Conservation (phyloP, 1,140 invertebrate species). For the Solenopsis fugax region DNA sequence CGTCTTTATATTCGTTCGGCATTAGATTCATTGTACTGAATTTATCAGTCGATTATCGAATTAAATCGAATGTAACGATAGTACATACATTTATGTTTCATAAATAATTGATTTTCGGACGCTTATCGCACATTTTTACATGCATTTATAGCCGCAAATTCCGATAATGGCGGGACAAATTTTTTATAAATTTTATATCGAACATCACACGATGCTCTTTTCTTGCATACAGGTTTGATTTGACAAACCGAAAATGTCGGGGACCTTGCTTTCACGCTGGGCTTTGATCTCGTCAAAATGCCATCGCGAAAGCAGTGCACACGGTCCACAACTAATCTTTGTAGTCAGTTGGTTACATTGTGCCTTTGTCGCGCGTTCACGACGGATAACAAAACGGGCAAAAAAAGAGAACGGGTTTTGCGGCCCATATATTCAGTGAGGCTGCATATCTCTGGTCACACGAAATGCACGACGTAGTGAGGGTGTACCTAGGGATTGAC, state of each 20-base stretch:
- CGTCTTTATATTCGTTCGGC: neutral
- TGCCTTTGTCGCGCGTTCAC: constrained; percentile 31
- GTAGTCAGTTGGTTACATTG: constrained; percentile 27
- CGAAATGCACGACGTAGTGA: constrained; percentile 16
- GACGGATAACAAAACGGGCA: constrained; percentile 33
- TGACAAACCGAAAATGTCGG: neutral
- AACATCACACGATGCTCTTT: neutral
- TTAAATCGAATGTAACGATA: neutral
- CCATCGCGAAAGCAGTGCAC: constrained; percentile 30
- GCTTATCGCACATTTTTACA: neutral
- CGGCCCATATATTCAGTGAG: constrained; percentile 43
- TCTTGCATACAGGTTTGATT: neutral
- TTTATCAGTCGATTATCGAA: neutral
- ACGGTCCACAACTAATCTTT: constrained; percentile 47
- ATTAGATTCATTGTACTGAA: neutral
- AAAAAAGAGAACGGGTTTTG: constrained; percentile 45
- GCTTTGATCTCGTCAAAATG: constrained; percentile 62
- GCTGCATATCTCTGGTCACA: constrained; percentile 40
- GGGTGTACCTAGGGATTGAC: neutral
- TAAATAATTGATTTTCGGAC: neutral
- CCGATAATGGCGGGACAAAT: neutral
- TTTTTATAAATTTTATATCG: neutral
- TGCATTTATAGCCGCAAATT: neutral
- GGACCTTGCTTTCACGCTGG: constrained; percentile 3
- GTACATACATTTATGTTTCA: neutral